Conservation (phyloP, 2,797 vertebrate species). For the Acrossocheilus wenchowensis region DNA sequence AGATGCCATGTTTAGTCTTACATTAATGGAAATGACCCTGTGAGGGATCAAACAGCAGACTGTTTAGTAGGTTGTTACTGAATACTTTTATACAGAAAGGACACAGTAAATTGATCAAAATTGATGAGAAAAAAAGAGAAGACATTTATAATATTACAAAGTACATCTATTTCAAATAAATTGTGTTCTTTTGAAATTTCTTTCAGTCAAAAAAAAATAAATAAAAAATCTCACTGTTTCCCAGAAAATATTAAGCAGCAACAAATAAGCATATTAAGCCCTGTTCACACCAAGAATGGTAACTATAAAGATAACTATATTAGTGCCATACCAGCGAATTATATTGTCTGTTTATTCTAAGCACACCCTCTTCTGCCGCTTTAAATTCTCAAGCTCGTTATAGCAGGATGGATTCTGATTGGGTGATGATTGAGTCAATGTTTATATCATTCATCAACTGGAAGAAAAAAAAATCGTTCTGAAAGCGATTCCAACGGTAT, state of each 20-base stretch:
- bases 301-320: too few relatives aligned
- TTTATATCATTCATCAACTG: too few relatives aligned
- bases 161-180: neutral
- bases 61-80: neutral
- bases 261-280: neutral
- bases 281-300: too few relatives aligned
- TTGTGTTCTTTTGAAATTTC: neutral
- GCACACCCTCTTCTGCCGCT: too few relatives aligned
- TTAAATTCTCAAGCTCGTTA: too few relatives aligned
- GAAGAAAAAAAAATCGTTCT: too few relatives aligned
- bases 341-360: too few relatives aligned
- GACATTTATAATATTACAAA: neutral
- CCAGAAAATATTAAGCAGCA: neutral
- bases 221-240: neutral
- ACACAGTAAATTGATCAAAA: neutral
- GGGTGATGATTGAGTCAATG: too few relatives aligned
- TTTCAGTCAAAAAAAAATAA: neutral
- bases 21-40: neutral
- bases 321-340: too few relatives aligned
- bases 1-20: neutral
- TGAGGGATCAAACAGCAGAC: neutral
- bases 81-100: neutral
- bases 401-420: too few relatives aligned
- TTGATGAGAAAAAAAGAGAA: too few relatives aligned
- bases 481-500: too few relatives aligned